phyloP scores from a whole-genome alignment of 2,113 vertebrate species.

The Ageneiosus marmoratus region DNA sequence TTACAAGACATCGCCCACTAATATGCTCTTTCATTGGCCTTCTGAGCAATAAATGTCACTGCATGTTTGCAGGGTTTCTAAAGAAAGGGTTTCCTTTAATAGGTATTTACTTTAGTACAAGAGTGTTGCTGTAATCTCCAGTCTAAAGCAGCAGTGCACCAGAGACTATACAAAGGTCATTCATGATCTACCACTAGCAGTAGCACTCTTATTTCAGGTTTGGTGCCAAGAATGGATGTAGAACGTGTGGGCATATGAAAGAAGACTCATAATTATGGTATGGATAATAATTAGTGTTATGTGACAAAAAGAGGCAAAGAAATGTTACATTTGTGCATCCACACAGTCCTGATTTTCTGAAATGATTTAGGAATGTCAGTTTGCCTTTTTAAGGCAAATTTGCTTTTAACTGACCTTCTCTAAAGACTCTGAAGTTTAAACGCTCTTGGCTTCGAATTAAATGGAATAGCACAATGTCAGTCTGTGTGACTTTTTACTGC shows the following conservation, averaged over 20 bases:
- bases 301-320: not conserved
- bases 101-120: not conserved
- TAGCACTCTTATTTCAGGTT: constrained; percentile 27
- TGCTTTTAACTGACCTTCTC: constrained; percentile 47
- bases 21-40: constrained; percentile 45
- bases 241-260: not conserved
- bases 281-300: not conserved
- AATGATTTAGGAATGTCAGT: constrained; percentile 4
- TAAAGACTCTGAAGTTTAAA: constrained; percentile 43
- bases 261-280: not conserved
- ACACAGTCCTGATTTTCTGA: not conserved
- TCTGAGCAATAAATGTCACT: constrained; percentile 37
- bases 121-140: not conserved
- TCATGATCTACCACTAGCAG: constrained; percentile 15
- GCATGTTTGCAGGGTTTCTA: constrained; percentile 6
- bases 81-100: not conserved
- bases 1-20: constrained; percentile 49
- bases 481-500: constrained; percentile 59
- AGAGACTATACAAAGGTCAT: constrained; percentile 32
- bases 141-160: not conserved
- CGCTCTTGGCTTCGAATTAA: constrained; percentile 49
- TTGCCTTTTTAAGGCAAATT: constrained; percentile 51
- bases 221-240: constrained; percentile 12
- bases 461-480: constrained; percentile 62
- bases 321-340: not conserved